Conservation (phyloP, 2,797 vertebrate genomes). For the Clarias pachynema region DNA sequence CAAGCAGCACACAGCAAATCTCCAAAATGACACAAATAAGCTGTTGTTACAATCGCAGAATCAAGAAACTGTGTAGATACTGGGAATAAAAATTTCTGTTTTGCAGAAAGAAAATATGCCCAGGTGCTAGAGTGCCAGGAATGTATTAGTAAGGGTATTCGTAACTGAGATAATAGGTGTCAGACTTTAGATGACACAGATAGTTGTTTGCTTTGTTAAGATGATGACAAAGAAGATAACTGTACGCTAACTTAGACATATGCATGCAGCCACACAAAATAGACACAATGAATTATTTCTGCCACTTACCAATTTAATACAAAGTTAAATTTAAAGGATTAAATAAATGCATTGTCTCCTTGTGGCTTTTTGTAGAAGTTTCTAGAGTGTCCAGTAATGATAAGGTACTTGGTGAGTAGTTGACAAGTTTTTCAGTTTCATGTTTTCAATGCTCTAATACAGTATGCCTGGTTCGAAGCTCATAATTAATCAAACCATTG, state of each 20-base stretch:
- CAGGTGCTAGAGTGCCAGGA: constrained; percentile 37
- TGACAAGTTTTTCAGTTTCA: not conserved
- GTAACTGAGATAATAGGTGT: constrained; percentile 54
- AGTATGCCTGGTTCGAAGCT: not conserved
- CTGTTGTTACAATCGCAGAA: constrained; percentile 73
- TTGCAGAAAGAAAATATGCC: constrained; percentile 28
- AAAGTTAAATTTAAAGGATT: not conserved
- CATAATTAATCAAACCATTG: not conserved
- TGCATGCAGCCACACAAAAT: constrained; percentile 54
- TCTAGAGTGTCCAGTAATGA: not conserved
- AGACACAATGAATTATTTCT: constrained; percentile 28
- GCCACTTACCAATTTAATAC: not conserved
- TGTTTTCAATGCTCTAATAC: constrained; percentile 4
- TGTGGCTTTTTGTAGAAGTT: not conserved
- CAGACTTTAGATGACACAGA: constrained; percentile 55
- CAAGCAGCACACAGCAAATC: constrained; percentile 65
- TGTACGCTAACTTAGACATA: constrained; percentile 54
- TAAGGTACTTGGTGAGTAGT: not conserved
- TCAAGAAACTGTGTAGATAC: constrained; percentile 66
- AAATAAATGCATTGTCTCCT: not conserved
- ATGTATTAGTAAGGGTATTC: constrained; percentile 48
- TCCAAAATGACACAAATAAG: constrained; percentile 69
- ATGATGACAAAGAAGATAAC: constrained; percentile 46
- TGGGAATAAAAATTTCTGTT: constrained; percentile 66
- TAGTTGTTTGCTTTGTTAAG: constrained; percentile 35